Evolutionary conservation across 2,888 invertebrate species (phyloP).

Genomic region (Microchrysa polita): DNA sequence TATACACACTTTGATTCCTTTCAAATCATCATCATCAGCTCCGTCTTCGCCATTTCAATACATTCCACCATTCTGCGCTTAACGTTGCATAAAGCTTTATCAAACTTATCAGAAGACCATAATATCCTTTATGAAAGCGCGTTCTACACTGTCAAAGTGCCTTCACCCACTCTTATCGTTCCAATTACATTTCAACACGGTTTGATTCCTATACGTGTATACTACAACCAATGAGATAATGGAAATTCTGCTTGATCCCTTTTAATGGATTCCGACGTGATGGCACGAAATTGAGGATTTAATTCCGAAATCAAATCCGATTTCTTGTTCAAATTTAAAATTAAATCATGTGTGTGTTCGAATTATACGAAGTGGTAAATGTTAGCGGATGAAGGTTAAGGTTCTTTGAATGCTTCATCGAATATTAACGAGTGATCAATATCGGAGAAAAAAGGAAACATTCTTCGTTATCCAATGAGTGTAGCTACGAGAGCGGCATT

Average conservation of each 20-base stretch:
- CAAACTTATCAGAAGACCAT: not conserved
- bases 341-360: constrained; percentile 20
- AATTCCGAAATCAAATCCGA: constrained; percentile 12
- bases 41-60: not conserved
- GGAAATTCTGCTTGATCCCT: not conserved
- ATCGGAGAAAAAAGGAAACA: too few relatives aligned
- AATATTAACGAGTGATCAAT: too few relatives aligned
- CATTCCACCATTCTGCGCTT: not conserved
- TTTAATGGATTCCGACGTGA: not conserved
- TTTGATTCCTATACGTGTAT: too few relatives aligned
- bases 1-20: not conserved
- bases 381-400: not conserved
- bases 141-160: not conserved
- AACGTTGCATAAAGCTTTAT: too few relatives aligned
- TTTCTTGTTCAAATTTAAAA: constrained; percentile 14
- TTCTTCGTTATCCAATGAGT: not conserved
- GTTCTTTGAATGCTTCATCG: too few relatives aligned
- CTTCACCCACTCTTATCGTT: too few relatives aligned
- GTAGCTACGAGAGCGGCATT: too few relatives aligned
- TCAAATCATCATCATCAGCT: not conserved
- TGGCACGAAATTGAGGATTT: not conserved
- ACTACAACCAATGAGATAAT: not conserved
- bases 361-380: constrained; percentile 11
- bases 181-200: too few relatives aligned
- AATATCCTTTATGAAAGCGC: not conserved